Evolutionary conservation across 2,113 vertebrate species (phyloP).

Genomic region (Gavialis gangeticus): DNA sequence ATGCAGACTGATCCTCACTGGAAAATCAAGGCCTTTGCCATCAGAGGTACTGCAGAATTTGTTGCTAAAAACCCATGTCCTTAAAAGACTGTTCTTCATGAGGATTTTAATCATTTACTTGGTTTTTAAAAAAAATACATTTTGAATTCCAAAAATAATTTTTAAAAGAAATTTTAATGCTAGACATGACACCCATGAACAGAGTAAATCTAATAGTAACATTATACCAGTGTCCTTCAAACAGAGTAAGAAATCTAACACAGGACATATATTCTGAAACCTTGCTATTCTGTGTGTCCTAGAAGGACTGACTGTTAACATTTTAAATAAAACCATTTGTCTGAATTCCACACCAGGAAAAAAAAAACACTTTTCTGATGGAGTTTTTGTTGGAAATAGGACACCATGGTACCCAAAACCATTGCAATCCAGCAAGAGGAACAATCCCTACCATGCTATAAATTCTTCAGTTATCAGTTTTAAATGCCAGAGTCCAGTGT

Average conservation of each 20-base stretch:
- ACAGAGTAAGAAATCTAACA: not conserved
- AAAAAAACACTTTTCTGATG: not conserved
- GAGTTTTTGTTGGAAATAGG: not conserved
- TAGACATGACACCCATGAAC: not conserved
- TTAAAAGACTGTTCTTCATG: not conserved
- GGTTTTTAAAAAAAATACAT: not conserved
- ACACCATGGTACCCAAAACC: not conserved
- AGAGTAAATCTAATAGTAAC: not conserved
- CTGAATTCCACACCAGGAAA: not conserved
- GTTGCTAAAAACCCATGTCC: not conserved
- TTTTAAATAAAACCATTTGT: not conserved
- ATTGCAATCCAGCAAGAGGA: not conserved
- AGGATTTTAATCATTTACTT: not conserved
- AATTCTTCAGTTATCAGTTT: not conserved
- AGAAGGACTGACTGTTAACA: not conserved
- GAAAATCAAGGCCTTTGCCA: constrained; percentile 82
- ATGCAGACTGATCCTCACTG: constrained; percentile 78
- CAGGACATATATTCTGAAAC: not conserved
- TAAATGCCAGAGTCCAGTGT: not conserved
- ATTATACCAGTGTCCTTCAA: not conserved
- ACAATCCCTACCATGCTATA: not conserved
- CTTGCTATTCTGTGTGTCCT: not conserved
- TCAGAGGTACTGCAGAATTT: constrained; percentile 72
- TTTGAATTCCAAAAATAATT: not conserved
- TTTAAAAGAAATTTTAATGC: not conserved